A percentile compares a stretch with the other conserved stretches of the same genome.
phyloP scores from a whole-genome alignment of 2,888 invertebrate genomes.

The Aquatica leii region DNA sequence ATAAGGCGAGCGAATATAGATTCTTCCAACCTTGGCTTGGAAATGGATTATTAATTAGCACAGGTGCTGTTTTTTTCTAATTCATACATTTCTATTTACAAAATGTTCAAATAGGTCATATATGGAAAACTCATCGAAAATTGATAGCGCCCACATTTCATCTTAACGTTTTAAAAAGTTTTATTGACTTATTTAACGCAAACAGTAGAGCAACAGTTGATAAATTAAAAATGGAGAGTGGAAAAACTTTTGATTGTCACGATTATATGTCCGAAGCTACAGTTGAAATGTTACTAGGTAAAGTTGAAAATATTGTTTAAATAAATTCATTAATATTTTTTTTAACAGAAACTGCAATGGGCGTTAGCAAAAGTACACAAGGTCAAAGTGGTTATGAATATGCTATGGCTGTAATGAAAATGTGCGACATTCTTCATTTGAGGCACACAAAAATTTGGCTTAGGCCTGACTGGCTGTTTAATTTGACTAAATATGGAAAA shows the following conservation, averaged over 20 bases:
- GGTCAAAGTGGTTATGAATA: conserved; percentile 84
- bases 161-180: conserved; percentile 84
- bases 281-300: conserved; percentile 72
- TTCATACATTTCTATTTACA: not conserved
- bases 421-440: conserved; percentile 85
- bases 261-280: conserved; percentile 87
- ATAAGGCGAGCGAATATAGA: conserved; percentile 80
- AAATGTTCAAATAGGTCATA: conserved; percentile 73
- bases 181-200: conserved; percentile 84
- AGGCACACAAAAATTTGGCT: conserved; percentile 83
- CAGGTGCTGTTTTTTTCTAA: conserved; percentile 62
- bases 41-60: conserved; percentile 81
- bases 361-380: conserved; percentile 83
- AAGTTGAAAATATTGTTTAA: not conserved
- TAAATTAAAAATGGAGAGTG: conserved; percentile 73
- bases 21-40: conserved; percentile 88
- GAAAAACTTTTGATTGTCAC: conserved; percentile 78
- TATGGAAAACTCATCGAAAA: conserved; percentile 87
- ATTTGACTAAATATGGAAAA: conserved; percentile 76
- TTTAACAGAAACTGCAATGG: conserved; percentile 82
- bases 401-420: conserved; percentile 88
- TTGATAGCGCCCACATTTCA: conserved; percentile 89
- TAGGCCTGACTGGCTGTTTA: conserved; percentile 79
- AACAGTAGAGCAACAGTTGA: conserved; percentile 79
- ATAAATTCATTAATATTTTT: not conserved